Evolutionary conservation across 2,113 vertebrate species (phyloP), one percentile per base, ranked within the genome.

Genomic region (Promerops cafer): DNA sequence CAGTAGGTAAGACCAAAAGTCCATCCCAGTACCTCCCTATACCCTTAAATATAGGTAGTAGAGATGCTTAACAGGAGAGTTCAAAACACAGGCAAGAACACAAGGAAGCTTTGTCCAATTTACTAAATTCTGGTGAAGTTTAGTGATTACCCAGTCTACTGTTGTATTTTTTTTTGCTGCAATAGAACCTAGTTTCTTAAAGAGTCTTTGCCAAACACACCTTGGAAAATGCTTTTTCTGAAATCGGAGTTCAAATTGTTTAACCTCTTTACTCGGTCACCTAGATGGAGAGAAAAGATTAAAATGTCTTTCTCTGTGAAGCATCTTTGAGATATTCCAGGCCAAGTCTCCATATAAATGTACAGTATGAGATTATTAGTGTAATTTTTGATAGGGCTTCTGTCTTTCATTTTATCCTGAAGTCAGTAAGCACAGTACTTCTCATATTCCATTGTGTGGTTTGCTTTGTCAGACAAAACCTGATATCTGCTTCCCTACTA

Each of bases 401-500:
- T 94, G 75, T 81, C 80, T 95, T 91, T 74, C 68, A 45, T 96
- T 91, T 96, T 75, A 91, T 94, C 88, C 89, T 79, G 92, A 94
- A 89, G 76, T 87, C 72, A 94, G 94, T 94, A 93, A 59, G 27
- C 26, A 71, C 66, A 93, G 87, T 27, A 87, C 89, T 97, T 97
- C 97, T 97, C 94, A 84, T 91, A 78, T 97, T 97, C 94, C 90
- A 90, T 56, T 10, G 53, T 28, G 78, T 54, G 93, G 96, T 96
- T 97, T 93, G 57, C 97, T 98, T 97, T 98, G 97, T 96, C 72
- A 83, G 63, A 87, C 65, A 95, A 97, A 98, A 98, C 56, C 27
- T 88, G 96, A 96, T 97, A 97, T 22, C 59, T 86, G 77, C 94
- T 94, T 97, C 97, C 95, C 93, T 96, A 97, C 97, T 97, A 98